phyloP scores from a whole-genome alignment of 2,888 invertebrate species.

The Mesoligia furuncula region DNA sequence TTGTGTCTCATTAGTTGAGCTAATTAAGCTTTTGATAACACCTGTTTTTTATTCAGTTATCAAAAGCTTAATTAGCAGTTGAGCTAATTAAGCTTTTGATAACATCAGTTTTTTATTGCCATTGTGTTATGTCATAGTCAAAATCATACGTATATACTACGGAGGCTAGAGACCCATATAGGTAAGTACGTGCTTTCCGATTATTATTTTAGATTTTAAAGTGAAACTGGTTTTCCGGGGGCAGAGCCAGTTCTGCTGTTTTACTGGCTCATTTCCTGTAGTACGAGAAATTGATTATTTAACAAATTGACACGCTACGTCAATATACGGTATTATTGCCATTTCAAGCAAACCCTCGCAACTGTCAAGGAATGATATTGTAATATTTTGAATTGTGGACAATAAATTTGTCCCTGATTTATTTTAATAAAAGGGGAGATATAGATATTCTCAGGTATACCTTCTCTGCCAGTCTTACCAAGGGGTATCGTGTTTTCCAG shows the following conservation, averaged over 20 bases:
- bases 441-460: neutral
- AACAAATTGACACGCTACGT: no score
- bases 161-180: neutral
- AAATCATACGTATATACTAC: neutral
- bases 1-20: no score
- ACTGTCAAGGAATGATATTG: no score
- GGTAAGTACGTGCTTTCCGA: neutral
- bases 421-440: neutral
- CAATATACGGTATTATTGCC: neutral
- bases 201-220: neutral
- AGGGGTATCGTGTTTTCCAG: neutral
- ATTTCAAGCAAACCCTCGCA: neutral
- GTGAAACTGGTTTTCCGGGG: neutral
- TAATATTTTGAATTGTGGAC: neutral
- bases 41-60: neutral
- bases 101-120: neutral
- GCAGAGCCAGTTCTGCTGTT: neutral
- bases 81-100: neutral
- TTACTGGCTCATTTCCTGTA: neutral
- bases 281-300: neutral
- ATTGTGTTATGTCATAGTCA: neutral
- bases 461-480: neutral
- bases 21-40: neutral
- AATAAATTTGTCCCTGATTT: neutral
- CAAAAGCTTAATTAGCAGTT: no score